These are phyloP conservation scores for Spodoptera exigua DNA, from an alignment of 2,888 invertebrate species.

Conservation along the genomic window DNA sequence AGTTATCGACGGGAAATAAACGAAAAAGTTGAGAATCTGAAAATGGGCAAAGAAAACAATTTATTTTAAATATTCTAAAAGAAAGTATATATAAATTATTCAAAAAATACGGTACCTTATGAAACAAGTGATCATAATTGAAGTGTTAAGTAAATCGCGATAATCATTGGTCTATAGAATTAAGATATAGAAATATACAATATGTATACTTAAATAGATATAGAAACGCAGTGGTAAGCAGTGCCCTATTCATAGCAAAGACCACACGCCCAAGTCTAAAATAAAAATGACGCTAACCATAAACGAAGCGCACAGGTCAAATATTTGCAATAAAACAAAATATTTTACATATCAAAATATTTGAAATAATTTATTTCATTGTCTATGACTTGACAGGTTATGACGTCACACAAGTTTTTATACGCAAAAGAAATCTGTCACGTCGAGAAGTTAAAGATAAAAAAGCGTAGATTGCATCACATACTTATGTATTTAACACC, in stretches of 20 bases:
- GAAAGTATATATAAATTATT: too few relatives aligned
- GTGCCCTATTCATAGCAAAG: slow-evolving; percentile 30
- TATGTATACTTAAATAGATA: neutral
- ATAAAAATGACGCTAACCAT: slow-evolving; percentile 25
- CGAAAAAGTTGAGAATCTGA: too few relatives aligned
- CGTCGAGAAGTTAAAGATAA: slow-evolving; percentile 23
- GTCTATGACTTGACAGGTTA: slow-evolving; percentile 10
- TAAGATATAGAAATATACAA: too few relatives aligned
- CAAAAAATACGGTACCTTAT: too few relatives aligned
- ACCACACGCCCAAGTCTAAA: slow-evolving; percentile 28
- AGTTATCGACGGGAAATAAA: too few relatives aligned
- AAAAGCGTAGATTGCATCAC: slow-evolving; percentile 47
- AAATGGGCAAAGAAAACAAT: too few relatives aligned
- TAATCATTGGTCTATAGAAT: too few relatives aligned
- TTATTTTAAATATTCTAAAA: too few relatives aligned
- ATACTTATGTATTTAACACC: slow-evolving; percentile 24
- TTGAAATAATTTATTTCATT: slow-evolving; percentile 10
- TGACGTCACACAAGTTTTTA: slow-evolving; percentile 13
- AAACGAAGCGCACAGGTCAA: slow-evolving; percentile 4
- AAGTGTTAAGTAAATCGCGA: too few relatives aligned
- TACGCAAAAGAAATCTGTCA: slow-evolving; percentile 15
- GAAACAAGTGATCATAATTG: too few relatives aligned
- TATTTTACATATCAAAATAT: slow-evolving; percentile 12
- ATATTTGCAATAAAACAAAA: slow-evolving; percentile 5
- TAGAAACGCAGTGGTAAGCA: slow-evolving; percentile 5